These are phyloP conservation scores for Apis cerana DNA, from an alignment of 1,140 invertebrate species.

Conservation along the genomic window DNA sequence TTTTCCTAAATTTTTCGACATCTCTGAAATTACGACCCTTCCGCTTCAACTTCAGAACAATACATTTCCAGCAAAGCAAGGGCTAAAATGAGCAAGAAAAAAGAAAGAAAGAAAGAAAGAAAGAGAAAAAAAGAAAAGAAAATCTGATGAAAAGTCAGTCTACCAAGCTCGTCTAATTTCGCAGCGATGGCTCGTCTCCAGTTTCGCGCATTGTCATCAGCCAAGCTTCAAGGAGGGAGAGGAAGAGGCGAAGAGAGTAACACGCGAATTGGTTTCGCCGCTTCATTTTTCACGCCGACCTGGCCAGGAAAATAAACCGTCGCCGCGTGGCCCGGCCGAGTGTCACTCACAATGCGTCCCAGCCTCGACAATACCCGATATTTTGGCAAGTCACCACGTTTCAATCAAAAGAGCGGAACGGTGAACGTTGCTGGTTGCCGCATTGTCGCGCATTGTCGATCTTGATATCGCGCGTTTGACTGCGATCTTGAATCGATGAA, in stretches of 20 bases:
- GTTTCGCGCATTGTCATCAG: slow-evolving; percentile 51
- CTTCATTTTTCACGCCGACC: slow-evolving; percentile 66
- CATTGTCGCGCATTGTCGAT: neutral
- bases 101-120: neutral
- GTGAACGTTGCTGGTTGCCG: neutral
- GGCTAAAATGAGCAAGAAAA: too few relatives aligned
- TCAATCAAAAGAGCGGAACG: slow-evolving; percentile 58
- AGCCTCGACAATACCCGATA: slow-evolving; percentile 37
- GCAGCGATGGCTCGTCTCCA: slow-evolving; percentile 27
- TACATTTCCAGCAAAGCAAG: too few relatives aligned
- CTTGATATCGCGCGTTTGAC: too few relatives aligned
- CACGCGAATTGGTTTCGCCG: slow-evolving; percentile 61
- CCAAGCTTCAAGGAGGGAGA: slow-evolving; percentile 13
- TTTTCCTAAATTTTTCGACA: too few relatives aligned
- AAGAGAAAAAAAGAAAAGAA: neutral
- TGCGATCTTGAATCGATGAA: neutral
- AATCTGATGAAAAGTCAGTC: neutral
- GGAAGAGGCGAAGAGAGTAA: slow-evolving; percentile 38
- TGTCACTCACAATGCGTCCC: slow-evolving; percentile 52
- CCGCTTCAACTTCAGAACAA: too few relatives aligned
- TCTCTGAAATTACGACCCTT: too few relatives aligned
- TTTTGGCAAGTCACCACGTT: slow-evolving; percentile 69
- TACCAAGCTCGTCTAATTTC: slow-evolving; percentile 32
- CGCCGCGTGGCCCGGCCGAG: slow-evolving; percentile 18
- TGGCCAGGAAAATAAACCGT: slow-evolving; percentile 57